A percentile compares a stretch with the other conserved stretches of the same genome.
phyloP scores from a whole-genome alignment of 2,113 vertebrate genomes.

The Myxocyprinus asiaticus region DNA sequence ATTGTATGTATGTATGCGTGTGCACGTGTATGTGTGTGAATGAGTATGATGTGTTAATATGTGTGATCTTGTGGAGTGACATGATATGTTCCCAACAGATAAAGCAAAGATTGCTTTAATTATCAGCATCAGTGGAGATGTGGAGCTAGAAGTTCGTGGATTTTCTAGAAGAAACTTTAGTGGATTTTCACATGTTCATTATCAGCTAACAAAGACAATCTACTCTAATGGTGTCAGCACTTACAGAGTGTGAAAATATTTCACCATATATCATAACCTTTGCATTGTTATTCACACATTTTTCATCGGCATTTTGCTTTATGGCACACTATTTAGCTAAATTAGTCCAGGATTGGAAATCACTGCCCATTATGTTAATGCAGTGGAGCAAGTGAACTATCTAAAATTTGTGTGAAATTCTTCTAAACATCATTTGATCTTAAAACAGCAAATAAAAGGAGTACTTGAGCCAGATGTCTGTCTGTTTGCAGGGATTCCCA shows the following conservation, averaged over 20 bases:
- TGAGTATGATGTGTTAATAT: conserved; percentile 30
- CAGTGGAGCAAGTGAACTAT: conserved; percentile 73
- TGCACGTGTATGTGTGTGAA: conserved; percentile 13
- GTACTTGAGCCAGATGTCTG: conserved; percentile 51
- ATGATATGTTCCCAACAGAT: conserved; percentile 23
- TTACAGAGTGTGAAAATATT: too few relatives aligned
- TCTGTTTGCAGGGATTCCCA: conserved; percentile 49
- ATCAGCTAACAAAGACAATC: background rate
- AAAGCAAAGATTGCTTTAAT: conserved; percentile 34
- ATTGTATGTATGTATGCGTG: background rate
- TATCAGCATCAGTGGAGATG: conserved; percentile 3
- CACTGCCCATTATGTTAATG: conserved; percentile 71
- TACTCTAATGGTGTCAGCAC: too few relatives aligned
- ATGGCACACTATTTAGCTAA: background rate
- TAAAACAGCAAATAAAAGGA: conserved; percentile 74
- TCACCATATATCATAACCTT: background rate
- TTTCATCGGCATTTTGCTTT: background rate
- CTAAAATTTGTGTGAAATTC: conserved; percentile 75
- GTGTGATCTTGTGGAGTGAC: conserved; percentile 20
- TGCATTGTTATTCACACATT: background rate
- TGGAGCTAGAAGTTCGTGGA: conserved; percentile 8
- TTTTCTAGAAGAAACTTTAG: too few relatives aligned
- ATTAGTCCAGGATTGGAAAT: conserved; percentile 19
- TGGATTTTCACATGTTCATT: conserved; percentile 32
- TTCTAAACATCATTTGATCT: conserved; percentile 77